phyloP scores from a whole-genome alignment of 2,888 invertebrate genomes.

The Orthosia gothica region DNA sequence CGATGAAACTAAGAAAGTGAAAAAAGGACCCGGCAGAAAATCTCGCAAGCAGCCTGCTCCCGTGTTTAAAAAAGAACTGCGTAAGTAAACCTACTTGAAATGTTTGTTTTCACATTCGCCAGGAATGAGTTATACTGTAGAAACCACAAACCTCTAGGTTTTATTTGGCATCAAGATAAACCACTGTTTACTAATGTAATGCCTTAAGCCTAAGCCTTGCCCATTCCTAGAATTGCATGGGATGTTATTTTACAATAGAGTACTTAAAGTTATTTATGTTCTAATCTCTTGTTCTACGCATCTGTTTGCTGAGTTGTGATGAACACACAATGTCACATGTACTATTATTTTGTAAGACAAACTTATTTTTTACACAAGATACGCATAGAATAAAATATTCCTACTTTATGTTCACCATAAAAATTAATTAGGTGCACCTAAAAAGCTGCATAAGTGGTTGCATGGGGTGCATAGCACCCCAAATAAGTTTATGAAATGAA shows the following conservation, averaged over 20 bases:
- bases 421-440: too few species aligned
- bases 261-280: too few species aligned
- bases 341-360: background rate
- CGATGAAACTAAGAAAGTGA: constrained; percentile 93
- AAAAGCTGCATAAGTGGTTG: too few species aligned
- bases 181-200: background rate
- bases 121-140: background rate
- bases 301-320: too few species aligned
- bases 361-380: background rate
- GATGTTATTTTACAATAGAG: too few species aligned
- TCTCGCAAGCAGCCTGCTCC: constrained; percentile 97
- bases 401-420: too few species aligned
- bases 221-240: too few species aligned
- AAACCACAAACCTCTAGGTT: background rate
- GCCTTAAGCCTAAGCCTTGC: background rate
- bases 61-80: constrained; percentile 91
- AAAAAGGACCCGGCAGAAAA: constrained; percentile 97
- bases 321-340: background rate
- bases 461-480: too few species aligned
- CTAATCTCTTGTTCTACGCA: too few species aligned
- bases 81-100: constrained; percentile 76
- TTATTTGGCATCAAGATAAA: background rate
- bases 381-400: too few species aligned
- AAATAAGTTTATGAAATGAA: too few species aligned
- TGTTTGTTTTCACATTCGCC: background rate